Evolutionary conservation across 1,140 invertebrate species (phyloP).

Genomic region (Drosophila mayri): DNA sequence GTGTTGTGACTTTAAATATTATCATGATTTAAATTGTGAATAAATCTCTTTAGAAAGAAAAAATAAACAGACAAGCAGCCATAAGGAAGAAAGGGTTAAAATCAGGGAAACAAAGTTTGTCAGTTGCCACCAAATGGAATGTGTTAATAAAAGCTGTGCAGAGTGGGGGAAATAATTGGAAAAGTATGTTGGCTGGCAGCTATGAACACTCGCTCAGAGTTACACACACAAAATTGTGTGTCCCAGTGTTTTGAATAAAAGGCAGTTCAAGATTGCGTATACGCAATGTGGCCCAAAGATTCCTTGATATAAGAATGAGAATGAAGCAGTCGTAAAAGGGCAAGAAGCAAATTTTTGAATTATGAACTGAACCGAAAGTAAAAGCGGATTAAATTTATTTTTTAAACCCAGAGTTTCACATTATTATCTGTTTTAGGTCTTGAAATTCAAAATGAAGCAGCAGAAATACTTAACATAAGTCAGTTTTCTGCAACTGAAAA

Average conservation of each 20-base stretch:
- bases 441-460: too few species aligned
- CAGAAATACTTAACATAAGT: too few species aligned
- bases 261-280: slow-evolving; percentile 23
- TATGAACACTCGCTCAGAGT: slow-evolving; percentile 7
- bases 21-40: slow-evolving; percentile 32
- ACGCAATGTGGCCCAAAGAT: slow-evolving; percentile 17
- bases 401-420: too few species aligned
- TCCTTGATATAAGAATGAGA: not conserved
- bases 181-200: slow-evolving; percentile 35
- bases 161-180: slow-evolving; percentile 12
- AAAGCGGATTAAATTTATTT: not conserved
- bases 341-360: slow-evolving; percentile 33
- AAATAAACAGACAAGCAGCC: slow-evolving; percentile 4
- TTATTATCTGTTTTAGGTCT: too few species aligned
- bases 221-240: slow-evolving; percentile 19
- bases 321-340: slow-evolving; percentile 24
- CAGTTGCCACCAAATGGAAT: slow-evolving; percentile 33
- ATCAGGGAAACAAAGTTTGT: slow-evolving; percentile 25
- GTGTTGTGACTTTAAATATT: slow-evolving; percentile 8
- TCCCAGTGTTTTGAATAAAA: not conserved
- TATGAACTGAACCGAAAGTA: slow-evolving; percentile 24
- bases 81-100: slow-evolving; percentile 5
- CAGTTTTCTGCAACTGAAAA: slow-evolving; percentile 14
- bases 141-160: slow-evolving; percentile 31
- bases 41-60: not conserved